Evolutionary conservation across 2,113 vertebrate species (phyloP).

Genomic region (Strix uralensis): DNA sequence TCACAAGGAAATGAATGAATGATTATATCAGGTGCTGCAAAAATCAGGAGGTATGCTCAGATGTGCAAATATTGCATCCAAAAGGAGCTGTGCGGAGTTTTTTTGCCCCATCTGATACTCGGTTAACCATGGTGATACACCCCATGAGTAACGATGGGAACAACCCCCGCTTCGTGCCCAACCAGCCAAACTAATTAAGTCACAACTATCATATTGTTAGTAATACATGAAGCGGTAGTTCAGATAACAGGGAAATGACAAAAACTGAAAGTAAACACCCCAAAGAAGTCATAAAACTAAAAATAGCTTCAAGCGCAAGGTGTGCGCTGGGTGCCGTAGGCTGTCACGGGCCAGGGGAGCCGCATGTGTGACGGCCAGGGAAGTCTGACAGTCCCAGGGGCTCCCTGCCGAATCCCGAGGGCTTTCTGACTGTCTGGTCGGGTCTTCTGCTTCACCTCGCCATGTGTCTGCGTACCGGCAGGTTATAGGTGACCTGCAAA

Average conservation of each 20-base stretch:
- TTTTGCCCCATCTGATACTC: neutral
- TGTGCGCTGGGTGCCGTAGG: rapidly evolving
- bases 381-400: rapidly evolving
- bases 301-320: neutral
- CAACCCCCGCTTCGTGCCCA: rapidly evolving
- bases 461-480: rapidly evolving
- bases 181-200: neutral
- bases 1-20: neutral
- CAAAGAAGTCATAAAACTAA: neutral
- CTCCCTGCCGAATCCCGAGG: rapidly evolving
- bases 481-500: neutral
- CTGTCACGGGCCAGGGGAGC: neutral
- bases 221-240: neutral
- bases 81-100: neutral
- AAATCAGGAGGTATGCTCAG: neutral
- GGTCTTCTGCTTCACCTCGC: neutral
- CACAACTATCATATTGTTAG: neutral
- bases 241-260: neutral
- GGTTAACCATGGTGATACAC: rapidly evolving
- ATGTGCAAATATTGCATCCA: neutral
- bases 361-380: neutral
- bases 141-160: rapidly evolving
- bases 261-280: neutral
- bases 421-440: rapidly evolving
- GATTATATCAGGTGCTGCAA: neutral